phyloP scores from a whole-genome alignment of 2,797 vertebrate genomes.

The Clarias pachynema region DNA sequence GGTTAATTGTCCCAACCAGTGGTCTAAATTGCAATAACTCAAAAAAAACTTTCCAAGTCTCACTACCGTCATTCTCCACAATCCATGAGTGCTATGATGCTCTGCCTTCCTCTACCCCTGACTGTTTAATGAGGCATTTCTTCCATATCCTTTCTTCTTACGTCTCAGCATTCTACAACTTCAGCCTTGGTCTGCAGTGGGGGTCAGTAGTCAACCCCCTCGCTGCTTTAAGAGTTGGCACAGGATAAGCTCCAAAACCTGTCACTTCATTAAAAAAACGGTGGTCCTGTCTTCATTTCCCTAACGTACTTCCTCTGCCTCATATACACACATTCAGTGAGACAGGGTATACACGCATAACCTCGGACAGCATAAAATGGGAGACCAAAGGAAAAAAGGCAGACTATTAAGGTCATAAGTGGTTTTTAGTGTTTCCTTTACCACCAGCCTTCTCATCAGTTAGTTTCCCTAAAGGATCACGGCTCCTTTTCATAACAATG shows the following conservation, averaged over 20 bases:
- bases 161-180: slow-evolving; percentile 8
- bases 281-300: slow-evolving; percentile 23
- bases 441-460: slow-evolving; percentile 35
- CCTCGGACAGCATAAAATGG: slow-evolving; percentile 36
- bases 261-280: slow-evolving; percentile 54
- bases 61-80: background rate
- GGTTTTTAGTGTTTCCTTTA: slow-evolving; percentile 39
- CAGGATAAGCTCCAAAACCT: slow-evolving; percentile 43
- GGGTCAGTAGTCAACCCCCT: slow-evolving; percentile 45
- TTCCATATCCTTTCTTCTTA: slow-evolving; percentile 1
- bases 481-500: slow-evolving; percentile 51
- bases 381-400: background rate
- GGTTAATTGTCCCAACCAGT: background rate
- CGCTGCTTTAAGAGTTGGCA: slow-evolving; percentile 42
- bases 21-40: background rate
- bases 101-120: slow-evolving; percentile 8
- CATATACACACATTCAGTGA: slow-evolving; percentile 27
- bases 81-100: background rate
- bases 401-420: slow-evolving; percentile 42
- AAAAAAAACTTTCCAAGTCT: background rate
- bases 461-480: slow-evolving; percentile 41
- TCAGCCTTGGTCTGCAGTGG: slow-evolving; percentile 2
- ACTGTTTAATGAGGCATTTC: slow-evolving; percentile 19
- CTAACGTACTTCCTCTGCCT: slow-evolving; percentile 31
- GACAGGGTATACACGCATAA: slow-evolving; percentile 21